Conservation (phyloP, 2,113 vertebrate species). For the Trogon melanurus region DNA sequence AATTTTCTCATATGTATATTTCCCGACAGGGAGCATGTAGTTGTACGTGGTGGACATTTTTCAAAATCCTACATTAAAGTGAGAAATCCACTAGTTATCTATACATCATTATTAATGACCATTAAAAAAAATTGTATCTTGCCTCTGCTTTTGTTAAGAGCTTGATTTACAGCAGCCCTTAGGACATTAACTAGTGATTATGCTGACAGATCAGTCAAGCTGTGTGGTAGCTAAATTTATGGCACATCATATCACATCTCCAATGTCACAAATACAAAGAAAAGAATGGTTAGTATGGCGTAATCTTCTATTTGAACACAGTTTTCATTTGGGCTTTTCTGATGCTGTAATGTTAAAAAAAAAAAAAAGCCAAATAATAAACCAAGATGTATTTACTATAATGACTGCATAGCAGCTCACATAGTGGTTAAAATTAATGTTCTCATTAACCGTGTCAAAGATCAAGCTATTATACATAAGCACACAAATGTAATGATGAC, state of each 20-base stretch:
- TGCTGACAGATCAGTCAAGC: background rate
- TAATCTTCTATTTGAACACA: background rate
- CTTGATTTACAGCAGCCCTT: background rate
- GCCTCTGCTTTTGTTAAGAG: background rate
- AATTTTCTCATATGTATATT: background rate
- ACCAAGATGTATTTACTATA: background rate
- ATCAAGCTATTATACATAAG: background rate
- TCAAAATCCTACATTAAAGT: background rate
- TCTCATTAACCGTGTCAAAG: background rate
- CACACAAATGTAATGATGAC: background rate
- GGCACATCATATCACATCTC: background rate
- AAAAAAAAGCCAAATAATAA: background rate
- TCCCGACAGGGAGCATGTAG: background rate
- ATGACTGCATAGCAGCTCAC: background rate
- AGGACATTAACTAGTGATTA: background rate
- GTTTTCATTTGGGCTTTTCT: background rate
- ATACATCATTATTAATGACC: background rate
- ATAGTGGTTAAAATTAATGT: background rate
- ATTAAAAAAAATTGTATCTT: background rate
- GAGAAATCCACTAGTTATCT: background rate
- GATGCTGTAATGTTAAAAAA: background rate
- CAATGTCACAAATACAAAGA: background rate
- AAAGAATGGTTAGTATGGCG: background rate
- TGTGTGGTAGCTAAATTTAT: background rate
- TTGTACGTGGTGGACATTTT: background rate